Evolutionary conservation across 2,113 vertebrate species (phyloP).

Genomic region (Nothobranchius furzeri): DNA sequence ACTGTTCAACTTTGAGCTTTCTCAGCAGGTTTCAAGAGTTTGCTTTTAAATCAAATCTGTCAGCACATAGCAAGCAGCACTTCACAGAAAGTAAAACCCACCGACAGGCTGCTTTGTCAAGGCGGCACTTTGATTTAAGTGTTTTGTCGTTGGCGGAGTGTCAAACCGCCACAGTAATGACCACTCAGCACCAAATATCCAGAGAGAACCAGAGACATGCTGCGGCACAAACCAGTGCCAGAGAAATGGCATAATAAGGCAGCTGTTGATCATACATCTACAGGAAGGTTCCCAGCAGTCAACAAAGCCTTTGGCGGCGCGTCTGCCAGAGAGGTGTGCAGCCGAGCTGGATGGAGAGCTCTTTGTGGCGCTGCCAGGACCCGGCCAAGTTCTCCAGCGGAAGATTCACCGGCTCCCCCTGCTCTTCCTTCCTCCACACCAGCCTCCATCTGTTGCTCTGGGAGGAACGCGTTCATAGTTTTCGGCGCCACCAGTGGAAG

Average conservation of each 20-base stretch:
- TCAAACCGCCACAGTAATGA: background rate
- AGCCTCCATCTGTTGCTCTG: conserved; percentile 66
- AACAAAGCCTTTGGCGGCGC: conserved; percentile 59
- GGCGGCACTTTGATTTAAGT: background rate
- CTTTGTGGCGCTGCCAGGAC: conserved; percentile 76
- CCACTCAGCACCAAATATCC: background rate
- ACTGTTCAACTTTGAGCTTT: conserved; percentile 1
- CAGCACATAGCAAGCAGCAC: background rate
- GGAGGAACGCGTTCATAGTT: conserved; percentile 19
- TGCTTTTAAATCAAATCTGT: conserved; percentile 13
- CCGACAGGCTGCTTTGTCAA: background rate
- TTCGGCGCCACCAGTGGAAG: conserved; percentile 26
- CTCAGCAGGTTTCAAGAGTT: background rate
- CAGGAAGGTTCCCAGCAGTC: conserved; percentile 34
- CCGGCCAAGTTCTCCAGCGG: conserved; percentile 58
- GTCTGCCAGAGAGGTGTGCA: conserved; percentile 65
- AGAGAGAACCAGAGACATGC: background rate
- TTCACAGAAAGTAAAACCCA: conserved; percentile 1
- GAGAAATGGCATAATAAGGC: conserved; percentile 9
- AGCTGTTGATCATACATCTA: conserved; percentile 42
- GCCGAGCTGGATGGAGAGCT: conserved; percentile 56
- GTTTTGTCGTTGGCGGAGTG: background rate
- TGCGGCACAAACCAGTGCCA: background rate
- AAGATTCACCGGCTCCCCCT: conserved; percentile 35
- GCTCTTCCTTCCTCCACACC: conserved; percentile 27